Evolutionary conservation across 1,140 invertebrate genomes (phyloP), one percentile per base, ranked within the genome.

Genomic region (Caenorhabditis remanei): DNA sequence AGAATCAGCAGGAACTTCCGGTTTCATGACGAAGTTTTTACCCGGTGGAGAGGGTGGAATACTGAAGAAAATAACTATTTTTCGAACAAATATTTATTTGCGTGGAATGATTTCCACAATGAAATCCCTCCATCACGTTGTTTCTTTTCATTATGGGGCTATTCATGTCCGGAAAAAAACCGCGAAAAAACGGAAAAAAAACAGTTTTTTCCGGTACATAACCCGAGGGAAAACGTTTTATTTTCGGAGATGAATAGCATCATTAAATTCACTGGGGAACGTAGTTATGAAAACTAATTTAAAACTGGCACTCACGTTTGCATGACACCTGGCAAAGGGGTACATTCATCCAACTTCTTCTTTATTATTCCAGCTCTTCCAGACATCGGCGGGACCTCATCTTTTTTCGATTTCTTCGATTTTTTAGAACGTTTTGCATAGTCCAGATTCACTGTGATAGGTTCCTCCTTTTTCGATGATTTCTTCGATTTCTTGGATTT

Each of bases 401-500:
- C 61, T 41, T 40, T 41, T 65, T 2, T 32, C 32, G 32, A 32
- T 32, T 32, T 32, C 32, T 32, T 32, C 32, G 32, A 32, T 32
- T 32, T 32, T 32, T 32, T 32, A 0, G 65, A 71, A 9, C 46
- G 43, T 43, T 71, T 71, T 14, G 65, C 43, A 13, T n/a, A 61
- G n/a, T 61, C 56, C 9, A n/a, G 8, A 61, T 61, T n/a, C 56
- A 61, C n/a, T 9, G 2, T 9, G 19, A n/a, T n/a, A 14, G 3
- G n/a, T 9, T 61, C n/a, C 21, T 14, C 4, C 56, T 24, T 61
- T n/a, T 67, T 67, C 19, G 19, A 9, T 53, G 65, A 46, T 19
- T 46, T 58, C n/a, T 11, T 79, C 43, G 71, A 79, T 79, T 79
- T 79, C 8, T 48, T 79, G 11, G 71, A 79, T 50, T 65, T 65